These are phyloP conservation scores for Thereva unica DNA, from an alignment of 2,888 invertebrate species.

Conservation along the genomic window DNA sequence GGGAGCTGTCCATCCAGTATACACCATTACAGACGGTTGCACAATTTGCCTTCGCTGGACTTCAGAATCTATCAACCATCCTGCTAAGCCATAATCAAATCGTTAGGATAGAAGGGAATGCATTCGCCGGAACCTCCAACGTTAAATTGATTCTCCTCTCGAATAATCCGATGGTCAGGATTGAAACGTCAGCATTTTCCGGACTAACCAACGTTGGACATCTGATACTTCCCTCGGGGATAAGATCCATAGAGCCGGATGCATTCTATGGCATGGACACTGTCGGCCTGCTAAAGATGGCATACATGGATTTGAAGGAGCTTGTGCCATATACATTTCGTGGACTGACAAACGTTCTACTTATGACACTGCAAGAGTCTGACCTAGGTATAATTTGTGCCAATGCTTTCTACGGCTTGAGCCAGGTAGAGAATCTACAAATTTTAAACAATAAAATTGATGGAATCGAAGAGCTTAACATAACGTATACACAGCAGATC, in stretches of 20 bases:
- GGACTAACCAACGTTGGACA: constrained; percentile 82
- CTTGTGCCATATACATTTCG: constrained; percentile 74
- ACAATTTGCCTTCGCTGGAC: constrained; percentile 80
- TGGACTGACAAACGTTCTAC: constrained; percentile 74
- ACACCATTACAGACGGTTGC: constrained; percentile 81
- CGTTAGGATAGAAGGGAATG: constrained; percentile 72
- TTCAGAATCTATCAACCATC: constrained; percentile 77
- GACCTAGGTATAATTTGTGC: constrained; percentile 75
- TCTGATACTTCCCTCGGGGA: constrained; percentile 81
- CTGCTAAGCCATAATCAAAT: constrained; percentile 73
- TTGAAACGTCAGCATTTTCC: constrained; percentile 82
- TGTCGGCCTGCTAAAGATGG: constrained; percentile 78
- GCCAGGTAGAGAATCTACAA: constrained; percentile 72
- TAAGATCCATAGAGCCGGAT: constrained; percentile 74
- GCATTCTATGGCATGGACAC: constrained; percentile 81
- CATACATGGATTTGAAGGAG: constrained; percentile 80
- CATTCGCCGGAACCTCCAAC: constrained; percentile 85
- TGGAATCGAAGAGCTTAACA: constrained; percentile 73
- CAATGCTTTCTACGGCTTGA: constrained; percentile 77
- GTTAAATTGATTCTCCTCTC: constrained; percentile 79
- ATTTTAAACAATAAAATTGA: constrained; percentile 86
- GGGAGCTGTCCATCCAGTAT: constrained; percentile 81
- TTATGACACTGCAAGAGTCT: constrained; percentile 79
- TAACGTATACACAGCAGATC: constrained; percentile 72
- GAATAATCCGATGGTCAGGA: constrained; percentile 80